These are phyloP conservation scores for Gastrophryne carolinensis DNA, from an alignment of 2,797 vertebrate genomes.

Conservation along the genomic window DNA sequence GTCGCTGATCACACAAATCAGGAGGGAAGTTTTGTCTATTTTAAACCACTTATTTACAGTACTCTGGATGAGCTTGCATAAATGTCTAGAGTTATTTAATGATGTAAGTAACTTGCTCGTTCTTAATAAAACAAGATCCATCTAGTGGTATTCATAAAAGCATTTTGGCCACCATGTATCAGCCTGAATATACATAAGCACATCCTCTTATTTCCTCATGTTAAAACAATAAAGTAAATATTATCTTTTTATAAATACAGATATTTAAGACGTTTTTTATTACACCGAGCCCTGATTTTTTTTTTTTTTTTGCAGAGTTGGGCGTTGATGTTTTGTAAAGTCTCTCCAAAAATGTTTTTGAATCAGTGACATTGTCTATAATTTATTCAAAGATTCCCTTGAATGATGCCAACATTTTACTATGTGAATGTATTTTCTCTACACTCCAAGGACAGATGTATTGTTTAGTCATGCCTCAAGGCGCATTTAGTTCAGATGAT, in stretches of 20 bases:
- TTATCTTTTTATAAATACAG: neutral
- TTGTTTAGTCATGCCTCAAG: constrained; percentile 69
- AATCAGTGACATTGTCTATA: neutral
- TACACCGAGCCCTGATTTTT: neutral
- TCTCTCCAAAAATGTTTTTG: neutral
- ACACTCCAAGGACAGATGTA: constrained; percentile 69
- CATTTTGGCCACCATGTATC: neutral
- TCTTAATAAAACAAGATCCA: neutral
- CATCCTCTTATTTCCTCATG: neutral
- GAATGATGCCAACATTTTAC: constrained; percentile 53
- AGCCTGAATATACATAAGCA: neutral
- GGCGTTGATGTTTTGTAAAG: too few relatives aligned
- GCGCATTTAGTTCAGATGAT: constrained; percentile 67
- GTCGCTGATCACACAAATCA: constrained; percentile 44
- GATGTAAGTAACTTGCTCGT: neutral
- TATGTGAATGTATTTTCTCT: constrained; percentile 60
- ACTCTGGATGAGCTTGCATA: neutral
- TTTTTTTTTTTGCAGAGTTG: neutral
- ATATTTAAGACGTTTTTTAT: neutral
- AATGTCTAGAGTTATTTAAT: neutral
- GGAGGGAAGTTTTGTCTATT: constrained; percentile 39
- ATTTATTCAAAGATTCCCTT: neutral
- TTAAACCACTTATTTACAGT: constrained; percentile 10
- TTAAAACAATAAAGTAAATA: neutral
- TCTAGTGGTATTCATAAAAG: neutral